A percentile compares a stretch with the other conserved stretches of the same genome.
Conservation (phyloP, 1,140 invertebrate species). For the Drosophila repleta region DNA sequence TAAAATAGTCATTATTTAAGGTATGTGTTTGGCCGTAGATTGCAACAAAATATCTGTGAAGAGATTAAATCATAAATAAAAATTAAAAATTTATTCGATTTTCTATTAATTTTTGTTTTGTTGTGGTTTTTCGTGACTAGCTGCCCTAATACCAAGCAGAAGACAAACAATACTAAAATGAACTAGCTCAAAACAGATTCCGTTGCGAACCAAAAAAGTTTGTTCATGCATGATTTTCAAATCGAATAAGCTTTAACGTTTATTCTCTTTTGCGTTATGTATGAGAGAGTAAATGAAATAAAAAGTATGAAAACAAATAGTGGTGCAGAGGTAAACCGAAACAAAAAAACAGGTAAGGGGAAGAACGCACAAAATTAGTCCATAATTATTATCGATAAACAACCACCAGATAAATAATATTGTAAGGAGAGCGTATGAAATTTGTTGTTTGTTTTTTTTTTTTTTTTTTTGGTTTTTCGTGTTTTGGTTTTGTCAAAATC, state of each 20-base stretch:
- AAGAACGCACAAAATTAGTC: constrained; percentile 72
- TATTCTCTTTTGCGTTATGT: constrained; percentile 34
- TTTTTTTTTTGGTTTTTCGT: constrained; percentile 42
- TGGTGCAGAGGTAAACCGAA: constrained; percentile 60
- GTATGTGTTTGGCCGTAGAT: constrained; percentile 84
- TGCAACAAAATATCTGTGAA: constrained; percentile 84
- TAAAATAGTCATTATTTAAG: constrained; percentile 77
- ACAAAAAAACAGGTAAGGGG: constrained; percentile 28
- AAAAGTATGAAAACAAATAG: constrained; percentile 48
- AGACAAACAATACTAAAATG: constrained; percentile 33
- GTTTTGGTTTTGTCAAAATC: constrained; percentile 74
- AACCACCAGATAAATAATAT: constrained; percentile 69
- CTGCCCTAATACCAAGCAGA: constrained; percentile 66
- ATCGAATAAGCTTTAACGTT: constrained; percentile 28
- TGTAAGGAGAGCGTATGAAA: constrained; percentile 56
- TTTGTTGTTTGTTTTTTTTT: constrained; percentile 42
- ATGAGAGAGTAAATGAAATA: constrained; percentile 27
- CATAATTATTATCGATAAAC: constrained; percentile 55
- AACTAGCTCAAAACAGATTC: constrained; percentile 21
- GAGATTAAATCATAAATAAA: constrained; percentile 83
- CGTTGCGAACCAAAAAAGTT: constrained; percentile 9
- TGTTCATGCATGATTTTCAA: constrained; percentile 27
- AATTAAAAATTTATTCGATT: constrained; percentile 72
- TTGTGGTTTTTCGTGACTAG: constrained; percentile 57
- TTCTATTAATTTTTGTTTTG: constrained; percentile 46